A percentile compares a stretch with the other conserved stretches of the same genome.
Evolutionary conservation across 92 coral and sea anemone species (phyloP).

Genomic region (Plumapathes pennacea): DNA sequence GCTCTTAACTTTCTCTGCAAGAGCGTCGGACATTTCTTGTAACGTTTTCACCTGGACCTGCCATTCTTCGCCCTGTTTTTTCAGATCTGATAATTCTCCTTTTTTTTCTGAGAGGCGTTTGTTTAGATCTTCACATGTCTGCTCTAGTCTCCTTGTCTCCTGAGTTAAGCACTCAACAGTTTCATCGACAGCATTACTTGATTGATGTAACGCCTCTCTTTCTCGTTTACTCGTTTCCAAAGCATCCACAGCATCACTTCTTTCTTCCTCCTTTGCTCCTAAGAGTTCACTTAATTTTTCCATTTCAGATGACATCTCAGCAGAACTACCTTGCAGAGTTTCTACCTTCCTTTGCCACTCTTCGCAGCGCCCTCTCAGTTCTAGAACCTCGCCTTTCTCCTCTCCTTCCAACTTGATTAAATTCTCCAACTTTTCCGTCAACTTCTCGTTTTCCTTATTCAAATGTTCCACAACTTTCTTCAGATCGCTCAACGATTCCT

Average conservation of each 20-base stretch:
- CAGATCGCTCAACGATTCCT: constrained; percentile 42
- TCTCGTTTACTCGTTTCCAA: too few relatives aligned
- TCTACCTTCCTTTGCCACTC: constrained; percentile 37
- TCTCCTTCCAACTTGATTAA: constrained; percentile 52
- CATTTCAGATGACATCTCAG: too few relatives aligned
- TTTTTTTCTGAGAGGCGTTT: constrained; percentile 40
- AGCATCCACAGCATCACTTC: too few relatives aligned
- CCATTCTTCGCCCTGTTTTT: constrained; percentile 16
- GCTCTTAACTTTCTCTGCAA: constrained; percentile 51
- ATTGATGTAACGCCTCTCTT: too few relatives aligned
- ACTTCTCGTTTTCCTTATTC: constrained; percentile 49
- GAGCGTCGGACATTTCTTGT: constrained; percentile 51
- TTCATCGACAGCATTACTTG: constrained; percentile 52
- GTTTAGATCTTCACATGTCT: constrained; percentile 41
- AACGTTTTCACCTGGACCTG: constrained; percentile 38
- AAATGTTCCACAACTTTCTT: constrained; percentile 35
- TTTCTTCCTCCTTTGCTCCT: too few relatives aligned
- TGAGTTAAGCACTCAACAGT: constrained; percentile 39
- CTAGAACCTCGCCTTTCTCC: constrained; percentile 6
- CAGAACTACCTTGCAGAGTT: constrained; percentile 47
- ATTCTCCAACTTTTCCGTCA: constrained; percentile 34
- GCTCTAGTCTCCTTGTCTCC: too few relatives aligned
- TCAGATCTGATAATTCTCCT: constrained; percentile 21
- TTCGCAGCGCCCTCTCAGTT: constrained; percentile 21
- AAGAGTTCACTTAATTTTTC: too few relatives aligned